Percentiles rank a stretch among this genome's conserved stretches.
Evolutionary conservation across 2,113 vertebrate genomes (phyloP).

Genomic region (Alethe diademata): DNA sequence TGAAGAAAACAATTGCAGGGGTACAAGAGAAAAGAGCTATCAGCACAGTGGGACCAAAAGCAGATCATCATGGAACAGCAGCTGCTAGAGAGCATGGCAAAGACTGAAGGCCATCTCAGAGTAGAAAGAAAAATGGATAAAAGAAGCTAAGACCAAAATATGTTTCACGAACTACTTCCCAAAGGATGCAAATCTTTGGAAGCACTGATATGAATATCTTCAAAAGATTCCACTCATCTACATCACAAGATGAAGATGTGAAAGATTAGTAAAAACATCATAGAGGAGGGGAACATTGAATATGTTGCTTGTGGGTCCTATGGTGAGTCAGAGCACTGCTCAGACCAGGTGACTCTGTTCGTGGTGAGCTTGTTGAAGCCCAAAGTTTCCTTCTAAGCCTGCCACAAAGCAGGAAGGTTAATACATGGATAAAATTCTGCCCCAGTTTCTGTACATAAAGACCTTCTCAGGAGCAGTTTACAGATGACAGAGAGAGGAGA

Average conservation of each 20-base stretch:
- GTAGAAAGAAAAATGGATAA: not conserved
- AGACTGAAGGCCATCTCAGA: not conserved
- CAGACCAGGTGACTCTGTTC: not conserved
- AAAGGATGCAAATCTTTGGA: not conserved
- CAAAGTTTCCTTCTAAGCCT: not conserved
- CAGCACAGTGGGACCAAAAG: not conserved
- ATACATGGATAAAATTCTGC: not conserved
- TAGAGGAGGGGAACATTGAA: not conserved
- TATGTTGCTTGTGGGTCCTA: not conserved
- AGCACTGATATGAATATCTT: not conserved
- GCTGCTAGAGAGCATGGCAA: not conserved
- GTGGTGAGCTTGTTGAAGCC: not conserved
- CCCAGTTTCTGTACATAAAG: not conserved
- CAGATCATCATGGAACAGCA: not conserved
- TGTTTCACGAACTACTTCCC: not conserved
- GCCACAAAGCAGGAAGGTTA: not conserved
- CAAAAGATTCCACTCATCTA: not conserved
- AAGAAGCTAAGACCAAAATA: not conserved
- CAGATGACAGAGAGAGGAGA: not conserved
- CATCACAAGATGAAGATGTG: not conserved
- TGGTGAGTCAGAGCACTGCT: not conserved
- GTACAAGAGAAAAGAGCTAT: not conserved
- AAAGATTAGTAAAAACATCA: not conserved
- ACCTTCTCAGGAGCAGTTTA: not conserved
- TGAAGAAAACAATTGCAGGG: not conserved